Percentiles rank a stretch among this genome's conserved stretches.
Conservation (phyloP, 2,113 vertebrate genomes). For the Heptranchias perlo region DNA sequence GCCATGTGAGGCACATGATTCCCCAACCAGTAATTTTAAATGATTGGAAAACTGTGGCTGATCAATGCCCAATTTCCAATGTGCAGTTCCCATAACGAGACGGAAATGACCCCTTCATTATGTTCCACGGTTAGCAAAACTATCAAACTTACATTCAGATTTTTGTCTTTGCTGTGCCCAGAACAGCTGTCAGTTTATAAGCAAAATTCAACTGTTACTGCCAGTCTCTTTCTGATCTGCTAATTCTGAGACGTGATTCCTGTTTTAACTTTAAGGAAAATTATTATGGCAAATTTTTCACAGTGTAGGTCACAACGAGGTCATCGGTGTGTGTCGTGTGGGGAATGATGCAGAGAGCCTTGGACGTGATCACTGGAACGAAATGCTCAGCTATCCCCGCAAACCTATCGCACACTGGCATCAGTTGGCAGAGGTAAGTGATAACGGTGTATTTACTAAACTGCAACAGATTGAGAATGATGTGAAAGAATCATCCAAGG, state of each 20-base stretch:
- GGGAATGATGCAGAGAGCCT: conserved; percentile 87
- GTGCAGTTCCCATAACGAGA: too few species aligned
- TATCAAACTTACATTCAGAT: too few species aligned
- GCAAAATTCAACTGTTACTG: too few species aligned
- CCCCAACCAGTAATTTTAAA: too few species aligned
- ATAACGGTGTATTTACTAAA: background rate
- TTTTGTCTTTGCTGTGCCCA: too few species aligned
- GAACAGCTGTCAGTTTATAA: too few species aligned
- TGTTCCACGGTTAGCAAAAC: too few species aligned
- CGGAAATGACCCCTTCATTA: too few species aligned
- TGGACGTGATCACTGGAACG: conserved; percentile 93
- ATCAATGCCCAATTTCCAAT: too few species aligned
- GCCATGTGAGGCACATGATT: too few species aligned
- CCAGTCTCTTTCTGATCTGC: background rate
- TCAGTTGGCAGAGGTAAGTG: background rate
- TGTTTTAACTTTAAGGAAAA: conserved; percentile 61
- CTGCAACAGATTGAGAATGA: too few species aligned
- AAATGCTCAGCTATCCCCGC: conserved; percentile 92
- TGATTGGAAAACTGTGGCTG: too few species aligned
- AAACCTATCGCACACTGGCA: conserved; percentile 68
- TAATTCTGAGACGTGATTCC: background rate
- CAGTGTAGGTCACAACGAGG: conserved; percentile 99
- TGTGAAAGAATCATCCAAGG: background rate
- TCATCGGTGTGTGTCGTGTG: conserved; percentile 94
- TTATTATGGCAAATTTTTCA: conserved; percentile 65